phyloP scores from a whole-genome alignment of 2,113 vertebrate species.

The Tupaia chinensis region DNA sequence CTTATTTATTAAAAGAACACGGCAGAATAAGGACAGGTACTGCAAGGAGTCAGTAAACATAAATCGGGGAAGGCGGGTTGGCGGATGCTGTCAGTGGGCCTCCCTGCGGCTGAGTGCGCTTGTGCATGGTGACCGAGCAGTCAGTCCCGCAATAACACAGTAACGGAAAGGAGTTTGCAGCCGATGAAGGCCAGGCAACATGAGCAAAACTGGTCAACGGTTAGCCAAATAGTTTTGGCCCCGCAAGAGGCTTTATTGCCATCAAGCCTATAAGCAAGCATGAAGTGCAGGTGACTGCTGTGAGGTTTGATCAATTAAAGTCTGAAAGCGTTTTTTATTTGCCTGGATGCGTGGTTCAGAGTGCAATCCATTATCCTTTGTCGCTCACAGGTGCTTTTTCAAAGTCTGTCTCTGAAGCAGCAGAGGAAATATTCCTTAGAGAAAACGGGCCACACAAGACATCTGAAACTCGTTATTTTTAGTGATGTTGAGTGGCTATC shows the following conservation, averaged over 20 bases:
- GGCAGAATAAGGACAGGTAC: neutral
- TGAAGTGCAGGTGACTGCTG: neutral
- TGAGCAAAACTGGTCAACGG: neutral
- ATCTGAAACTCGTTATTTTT: constrained; percentile 58
- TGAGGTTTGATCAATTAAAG: constrained; percentile 49
- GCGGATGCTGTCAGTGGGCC: neutral
- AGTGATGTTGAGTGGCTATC: neutral
- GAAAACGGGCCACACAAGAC: neutral
- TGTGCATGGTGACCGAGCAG: neutral
- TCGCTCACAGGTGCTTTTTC: neutral
- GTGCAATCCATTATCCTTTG: constrained; percentile 29
- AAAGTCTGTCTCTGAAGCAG: constrained; percentile 36
- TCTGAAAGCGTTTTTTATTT: constrained; percentile 27
- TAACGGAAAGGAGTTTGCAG: neutral
- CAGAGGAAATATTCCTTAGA: constrained; percentile 25
- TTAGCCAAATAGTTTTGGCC: constrained; percentile 6
- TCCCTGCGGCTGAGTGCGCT: neutral
- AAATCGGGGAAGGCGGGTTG: neutral
- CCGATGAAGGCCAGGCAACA: neutral
- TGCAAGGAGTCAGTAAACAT: neutral
- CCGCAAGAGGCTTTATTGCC: constrained; percentile 4
- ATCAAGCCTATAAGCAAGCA: constrained; percentile 7
- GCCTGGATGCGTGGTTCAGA: constrained; percentile 23
- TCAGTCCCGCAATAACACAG: neutral
- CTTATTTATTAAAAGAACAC: neutral